phyloP scores from a whole-genome alignment of 1,140 invertebrate species.

The Caenorhabditis remanei region DNA sequence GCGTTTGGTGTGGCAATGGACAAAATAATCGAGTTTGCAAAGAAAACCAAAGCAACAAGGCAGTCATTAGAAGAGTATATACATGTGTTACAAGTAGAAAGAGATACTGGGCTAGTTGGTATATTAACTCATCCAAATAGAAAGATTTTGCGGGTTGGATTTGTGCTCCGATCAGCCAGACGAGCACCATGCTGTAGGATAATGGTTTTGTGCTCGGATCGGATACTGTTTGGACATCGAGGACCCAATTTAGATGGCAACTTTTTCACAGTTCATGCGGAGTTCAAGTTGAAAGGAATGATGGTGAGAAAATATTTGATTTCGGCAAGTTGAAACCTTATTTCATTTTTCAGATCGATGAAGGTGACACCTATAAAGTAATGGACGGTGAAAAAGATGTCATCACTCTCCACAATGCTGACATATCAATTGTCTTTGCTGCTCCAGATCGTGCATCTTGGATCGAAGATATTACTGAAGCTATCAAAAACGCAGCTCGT shows the following conservation, averaged over 20 bases:
- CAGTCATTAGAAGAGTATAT: slow-evolving; percentile 55
- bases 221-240: slow-evolving; percentile 56
- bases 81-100: slow-evolving; percentile 55
- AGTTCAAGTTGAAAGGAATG: slow-evolving; percentile 59
- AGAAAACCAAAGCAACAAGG: slow-evolving; percentile 41
- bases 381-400: slow-evolving; percentile 38
- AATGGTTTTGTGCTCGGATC: slow-evolving; percentile 56
- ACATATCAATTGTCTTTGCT: slow-evolving; percentile 55
- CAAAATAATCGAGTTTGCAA: slow-evolving; percentile 59
- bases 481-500: slow-evolving; percentile 56
- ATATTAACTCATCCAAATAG: slow-evolving; percentile 59
- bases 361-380: slow-evolving; percentile 58
- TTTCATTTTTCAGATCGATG: slow-evolving; percentile 54
- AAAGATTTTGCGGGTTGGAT: slow-evolving; percentile 49
- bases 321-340: background rate
- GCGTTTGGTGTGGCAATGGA: slow-evolving; percentile 59
- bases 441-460: slow-evolving; percentile 36
- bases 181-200: slow-evolving; percentile 31
- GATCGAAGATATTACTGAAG: slow-evolving; percentile 59
- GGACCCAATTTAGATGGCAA: background rate
- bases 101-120: slow-evolving; percentile 38
- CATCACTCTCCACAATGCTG: slow-evolving; percentile 57
- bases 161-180: slow-evolving; percentile 52
- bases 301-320: slow-evolving; percentile 37
- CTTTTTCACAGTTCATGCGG: slow-evolving; percentile 53